Evolutionary conservation across 2,113 vertebrate genomes (phyloP).

Genomic region (Geococcyx californianus): DNA sequence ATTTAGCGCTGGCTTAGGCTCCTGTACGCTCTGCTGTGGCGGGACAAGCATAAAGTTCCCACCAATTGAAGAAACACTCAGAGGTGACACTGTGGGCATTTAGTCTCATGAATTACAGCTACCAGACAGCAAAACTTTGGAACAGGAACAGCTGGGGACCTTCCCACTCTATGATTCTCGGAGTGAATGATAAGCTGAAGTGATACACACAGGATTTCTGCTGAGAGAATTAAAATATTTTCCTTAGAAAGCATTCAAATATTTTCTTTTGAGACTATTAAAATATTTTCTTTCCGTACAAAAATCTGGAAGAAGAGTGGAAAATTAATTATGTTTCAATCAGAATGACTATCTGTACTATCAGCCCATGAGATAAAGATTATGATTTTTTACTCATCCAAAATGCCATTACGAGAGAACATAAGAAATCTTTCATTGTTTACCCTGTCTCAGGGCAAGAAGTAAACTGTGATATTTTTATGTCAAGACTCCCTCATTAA

Average conservation of each 20-base stretch:
- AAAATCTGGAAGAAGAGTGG: background rate
- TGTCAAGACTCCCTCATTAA: constrained; percentile 1
- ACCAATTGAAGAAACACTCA: background rate
- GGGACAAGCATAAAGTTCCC: background rate
- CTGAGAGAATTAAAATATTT: background rate
- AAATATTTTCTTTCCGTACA: background rate
- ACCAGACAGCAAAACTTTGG: background rate
- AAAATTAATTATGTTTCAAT: background rate
- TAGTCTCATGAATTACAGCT: background rate
- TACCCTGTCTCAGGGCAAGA: background rate
- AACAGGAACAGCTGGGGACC: background rate
- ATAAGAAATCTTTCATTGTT: background rate
- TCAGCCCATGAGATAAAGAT: background rate
- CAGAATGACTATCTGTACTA: background rate
- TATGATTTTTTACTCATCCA: background rate
- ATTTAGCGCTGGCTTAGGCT: background rate
- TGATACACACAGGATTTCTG: background rate
- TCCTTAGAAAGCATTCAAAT: background rate
- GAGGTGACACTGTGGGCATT: background rate
- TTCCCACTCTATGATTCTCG: background rate
- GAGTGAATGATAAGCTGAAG: background rate
- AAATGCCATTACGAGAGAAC: background rate
- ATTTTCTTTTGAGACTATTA: background rate
- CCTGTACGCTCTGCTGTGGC: background rate
- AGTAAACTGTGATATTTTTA: constrained; percentile 36